Base-by-base conservation (phyloP, 2,113 vertebrate species). In the Amblyopsis rosae region DNA sequence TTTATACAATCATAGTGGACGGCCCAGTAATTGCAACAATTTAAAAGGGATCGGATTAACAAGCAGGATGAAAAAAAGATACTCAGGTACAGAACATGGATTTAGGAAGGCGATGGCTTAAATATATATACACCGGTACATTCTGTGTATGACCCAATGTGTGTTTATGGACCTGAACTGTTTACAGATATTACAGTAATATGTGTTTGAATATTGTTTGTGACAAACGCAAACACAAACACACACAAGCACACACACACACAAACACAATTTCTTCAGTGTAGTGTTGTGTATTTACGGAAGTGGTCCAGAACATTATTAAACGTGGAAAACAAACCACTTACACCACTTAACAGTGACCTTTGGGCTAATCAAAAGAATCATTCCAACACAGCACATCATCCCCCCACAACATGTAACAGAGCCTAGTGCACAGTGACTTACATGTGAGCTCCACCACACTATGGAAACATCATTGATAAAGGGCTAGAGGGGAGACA, bases 1-100 rank as follows among this genome's bases (percentile, higher is more conserved):
- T 72, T 19, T 16, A 67, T 82, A 86, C 80, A 86, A 81, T 86
- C 84, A 75, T 73, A 69, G 80, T 82, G 72, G 81, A 78, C 3
- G 67, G 72, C 51, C 75, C 67, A 76, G 71, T 67, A 79, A 15
- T 69, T 16, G 12, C 35, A 65, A 65, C 6, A 82, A 49, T 62
- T 13, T 62, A 6, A 70, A 68, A 72, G 33, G 65, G 32, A 70
- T 32, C 35, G n/a, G n/a, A n/a, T n/a, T n/a, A n/a, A 6, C 17
- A 51, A 62, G n/a, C 45, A 46, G 59, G 13, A 45, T 12, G 13
- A n/a, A 12, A 61, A 9, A 47, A 57, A 57, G 26, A 12, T 6
- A 19, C 9, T 12, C 33, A 7, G n/a, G 54, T 10, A 15, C n/a
- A 17, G 5, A 9, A 9, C 13, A 19, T 56, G 12, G 19, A 16